Conservation (phyloP, 2,888 invertebrate genomes). For the Himalopsyche tibetana region DNA sequence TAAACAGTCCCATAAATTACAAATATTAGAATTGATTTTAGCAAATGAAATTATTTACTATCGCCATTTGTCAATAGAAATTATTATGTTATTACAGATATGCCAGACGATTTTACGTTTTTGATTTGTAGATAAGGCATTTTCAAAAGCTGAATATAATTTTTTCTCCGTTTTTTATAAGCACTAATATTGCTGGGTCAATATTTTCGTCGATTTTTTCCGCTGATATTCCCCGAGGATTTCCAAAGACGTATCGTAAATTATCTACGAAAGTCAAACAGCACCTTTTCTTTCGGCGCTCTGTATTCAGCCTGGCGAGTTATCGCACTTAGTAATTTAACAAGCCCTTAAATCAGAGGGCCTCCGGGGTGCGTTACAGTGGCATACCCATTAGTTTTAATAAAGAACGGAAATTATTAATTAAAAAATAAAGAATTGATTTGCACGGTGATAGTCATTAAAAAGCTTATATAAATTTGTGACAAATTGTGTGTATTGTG, state of each 20-base stretch:
- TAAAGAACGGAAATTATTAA: neutral
- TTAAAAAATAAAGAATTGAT: too few species aligned
- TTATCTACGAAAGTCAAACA: constrained; percentile 11
- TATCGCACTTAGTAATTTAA: constrained; percentile 34
- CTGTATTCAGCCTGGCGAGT: constrained; percentile 2
- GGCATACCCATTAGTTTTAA: neutral
- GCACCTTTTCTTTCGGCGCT: neutral
- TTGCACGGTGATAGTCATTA: too few species aligned
- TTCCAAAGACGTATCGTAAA: constrained; percentile 31
- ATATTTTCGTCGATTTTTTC: constrained; percentile 11
- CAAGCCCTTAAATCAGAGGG: constrained; percentile 13
- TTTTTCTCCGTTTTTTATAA: neutral
- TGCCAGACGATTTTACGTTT: too few species aligned
- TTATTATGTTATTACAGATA: too few species aligned
- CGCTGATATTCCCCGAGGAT: neutral
- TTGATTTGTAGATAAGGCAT: too few species aligned
- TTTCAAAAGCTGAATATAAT: too few species aligned
- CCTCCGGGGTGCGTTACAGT: neutral
- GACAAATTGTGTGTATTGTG: too few species aligned
- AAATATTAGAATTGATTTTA: too few species aligned
- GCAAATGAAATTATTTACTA: too few species aligned
- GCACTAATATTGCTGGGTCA: constrained; percentile 1
- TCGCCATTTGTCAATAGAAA: too few species aligned
- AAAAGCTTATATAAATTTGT: too few species aligned
- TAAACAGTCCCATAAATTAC: too few species aligned